Evolutionary conservation across 2,797 vertebrate species (phyloP), one percentile per base, ranked within the genome.

Genomic region (Brotula barbata): DNA sequence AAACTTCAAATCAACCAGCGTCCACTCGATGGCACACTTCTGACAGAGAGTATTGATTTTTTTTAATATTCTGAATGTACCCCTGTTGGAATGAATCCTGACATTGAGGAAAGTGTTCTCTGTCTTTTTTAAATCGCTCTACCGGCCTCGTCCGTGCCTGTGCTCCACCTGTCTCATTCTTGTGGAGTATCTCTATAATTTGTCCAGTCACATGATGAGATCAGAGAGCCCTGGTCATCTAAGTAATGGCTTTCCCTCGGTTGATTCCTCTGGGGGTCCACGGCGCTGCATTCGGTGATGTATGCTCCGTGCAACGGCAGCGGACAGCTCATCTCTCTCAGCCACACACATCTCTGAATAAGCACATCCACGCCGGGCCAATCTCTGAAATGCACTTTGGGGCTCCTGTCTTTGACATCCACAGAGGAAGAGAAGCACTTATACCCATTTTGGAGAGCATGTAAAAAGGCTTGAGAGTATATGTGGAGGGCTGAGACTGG

Each of bases 291-390:
- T 70, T 64, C 51, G 15, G 73, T 90, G 86, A 88, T 88, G 78
- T 84, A 89, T 89, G 85, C 81, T 82, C 74, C 59, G 48, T 39
- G 55, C 83, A 81, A 87, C 77, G 40, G 62, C 66, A 68, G 50
- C 39, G 63, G 86, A 85, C 88, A 88, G 82, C 73, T 87, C 78
- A 88, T 87, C 77, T 81, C 78, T 88, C 77, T 80, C 71, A 68
- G 77, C 78, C 82, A 78, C 61, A 48, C 77, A 74, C 81, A 83
- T 50, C 72, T 84, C 83, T 81, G 80, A 85, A 83, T 80, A 79
- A 84, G 81, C 81, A 83, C 77, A 68, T 71, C 56, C 65, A 62
- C 68, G 74, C 47, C 39, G 41, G 77, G 74, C 77, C 81, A 83
- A 78, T 85, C 73, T 81, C 55, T 72, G 57, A 83, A 79, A 78